phyloP scores from a whole-genome alignment of 2,888 invertebrate genomes.

The Toxonevra muliebris region DNA sequence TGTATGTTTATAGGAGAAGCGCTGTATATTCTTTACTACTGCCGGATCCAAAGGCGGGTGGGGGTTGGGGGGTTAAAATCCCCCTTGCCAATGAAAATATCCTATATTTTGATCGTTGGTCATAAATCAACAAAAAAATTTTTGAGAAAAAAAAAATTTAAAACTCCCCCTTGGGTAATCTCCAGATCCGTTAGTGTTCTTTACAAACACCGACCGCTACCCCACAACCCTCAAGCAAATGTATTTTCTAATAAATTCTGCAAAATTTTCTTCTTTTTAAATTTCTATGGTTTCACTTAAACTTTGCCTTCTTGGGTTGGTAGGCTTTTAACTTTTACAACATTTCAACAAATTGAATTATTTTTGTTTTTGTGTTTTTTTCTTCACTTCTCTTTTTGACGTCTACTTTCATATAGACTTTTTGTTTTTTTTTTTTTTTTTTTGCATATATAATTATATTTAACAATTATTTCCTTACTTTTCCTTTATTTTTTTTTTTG shows the following conservation, averaged over 20 bases:
- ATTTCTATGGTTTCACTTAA: constrained; percentile 33
- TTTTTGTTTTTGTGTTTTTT: constrained; percentile 30
- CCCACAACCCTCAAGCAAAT: neutral
- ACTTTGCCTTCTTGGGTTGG: constrained; percentile 2
- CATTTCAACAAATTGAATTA: constrained; percentile 54
- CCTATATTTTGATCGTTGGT: no score
- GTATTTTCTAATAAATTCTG: no score
- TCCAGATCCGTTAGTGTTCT: no score
- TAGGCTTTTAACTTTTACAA: constrained; percentile 9
- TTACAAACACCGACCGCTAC: neutral
- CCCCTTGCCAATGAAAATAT: no score
- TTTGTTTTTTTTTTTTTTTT: neutral
- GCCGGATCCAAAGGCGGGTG: no score
- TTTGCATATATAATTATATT: constrained; percentile 15
- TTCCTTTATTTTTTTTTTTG: neutral
- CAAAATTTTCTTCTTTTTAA: constrained; percentile 16
- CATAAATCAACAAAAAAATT: no score
- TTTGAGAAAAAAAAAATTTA: no score
- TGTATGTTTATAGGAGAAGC: no score
- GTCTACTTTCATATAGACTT: neutral
- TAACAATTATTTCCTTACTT: constrained; percentile 5
- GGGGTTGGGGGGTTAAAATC: no score
- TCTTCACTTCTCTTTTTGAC: constrained; percentile 17
- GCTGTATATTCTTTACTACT: no score
- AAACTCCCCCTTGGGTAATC: no score